A percentile compares a stretch with the other conserved stretches of the same genome.
These are phyloP conservation scores for Takifugu ocellatus DNA, from an alignment of 2,797 vertebrate genomes.

Conservation along the genomic window DNA sequence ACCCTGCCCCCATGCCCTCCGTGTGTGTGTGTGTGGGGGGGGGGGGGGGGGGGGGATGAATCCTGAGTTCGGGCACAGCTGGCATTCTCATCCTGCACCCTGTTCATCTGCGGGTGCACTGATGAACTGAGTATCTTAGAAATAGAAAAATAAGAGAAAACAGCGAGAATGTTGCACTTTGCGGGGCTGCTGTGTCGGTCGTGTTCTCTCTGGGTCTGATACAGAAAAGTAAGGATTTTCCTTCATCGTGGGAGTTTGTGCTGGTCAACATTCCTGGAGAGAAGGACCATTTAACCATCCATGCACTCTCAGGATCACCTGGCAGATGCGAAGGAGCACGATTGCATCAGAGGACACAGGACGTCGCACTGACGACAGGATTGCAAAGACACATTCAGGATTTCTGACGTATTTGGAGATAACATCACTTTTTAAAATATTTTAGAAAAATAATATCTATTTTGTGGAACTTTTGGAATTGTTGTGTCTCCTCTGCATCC, in stretches of 20 bases:
- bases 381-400: background rate
- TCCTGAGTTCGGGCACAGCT: constrained; percentile 47
- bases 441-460: constrained; percentile 10
- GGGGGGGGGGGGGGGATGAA: constrained; percentile 22
- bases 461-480: constrained; percentile 38
- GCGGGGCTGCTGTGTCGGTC: constrained; percentile 4
- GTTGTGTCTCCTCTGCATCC: constrained; percentile 17
- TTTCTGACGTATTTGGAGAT: constrained; percentile 2
- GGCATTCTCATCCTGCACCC: constrained; percentile 43
- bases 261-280: constrained; percentile 22
- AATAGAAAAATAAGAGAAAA: no score
- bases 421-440: background rate
- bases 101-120: constrained; percentile 27
- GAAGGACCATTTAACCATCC: constrained; percentile 17
- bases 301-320: constrained; percentile 1
- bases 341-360: constrained; percentile 14
- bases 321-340: constrained; percentile 17
- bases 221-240: constrained; percentile 14
- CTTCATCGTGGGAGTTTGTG: constrained; percentile 19
- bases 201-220: constrained; percentile 2
- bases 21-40: constrained; percentile 3
- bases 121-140: constrained; percentile 22
- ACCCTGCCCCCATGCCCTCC: constrained; percentile 36
- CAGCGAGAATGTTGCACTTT: constrained; percentile 6
- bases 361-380: constrained; percentile 13